These are phyloP conservation scores for Prunella fulvescens DNA, from an alignment of 2,113 vertebrate species.

Conservation along the genomic window DNA sequence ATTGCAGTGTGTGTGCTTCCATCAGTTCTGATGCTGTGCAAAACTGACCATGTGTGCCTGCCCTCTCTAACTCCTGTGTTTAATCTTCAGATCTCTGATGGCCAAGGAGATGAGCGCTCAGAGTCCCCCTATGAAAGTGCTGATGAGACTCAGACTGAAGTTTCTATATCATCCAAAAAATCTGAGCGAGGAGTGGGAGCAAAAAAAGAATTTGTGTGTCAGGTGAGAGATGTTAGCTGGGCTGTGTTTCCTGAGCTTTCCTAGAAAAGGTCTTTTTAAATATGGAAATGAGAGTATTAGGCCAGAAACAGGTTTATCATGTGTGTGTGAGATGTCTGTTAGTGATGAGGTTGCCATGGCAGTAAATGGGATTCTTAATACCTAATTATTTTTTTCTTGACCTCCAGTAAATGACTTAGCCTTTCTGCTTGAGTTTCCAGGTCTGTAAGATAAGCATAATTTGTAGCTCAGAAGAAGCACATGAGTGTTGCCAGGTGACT, in stretches of 20 bases:
- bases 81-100: constrained; percentile 79
- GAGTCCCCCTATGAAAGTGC: constrained; percentile 91
- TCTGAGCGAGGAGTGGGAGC: constrained; percentile 77
- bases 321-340: not conserved
- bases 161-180: constrained; percentile 81
- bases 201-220: constrained; percentile 92
- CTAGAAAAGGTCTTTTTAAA: not conserved
- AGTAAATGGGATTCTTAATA: not conserved
- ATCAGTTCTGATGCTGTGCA: not conserved
- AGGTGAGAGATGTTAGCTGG: constrained; percentile 73
- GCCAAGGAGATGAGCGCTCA: constrained; percentile 83
- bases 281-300: not conserved
- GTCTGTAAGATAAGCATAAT: not conserved
- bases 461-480: not conserved
- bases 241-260: not conserved
- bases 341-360: not conserved
- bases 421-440: not conserved
- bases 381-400: not conserved
- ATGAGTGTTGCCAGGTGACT: constrained; percentile 1
- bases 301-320: not conserved
- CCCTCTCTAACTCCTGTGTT: constrained; percentile 49
- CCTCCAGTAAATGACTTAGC: not conserved
- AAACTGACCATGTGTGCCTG: not conserved
- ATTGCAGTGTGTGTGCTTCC: not conserved
- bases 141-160: constrained; percentile 81